A percentile compares a stretch with the other conserved stretches of the same genome.
These are phyloP conservation scores for Pemphredon lugubris DNA, from an alignment of 2,888 invertebrate genomes.

Conservation along the genomic window DNA sequence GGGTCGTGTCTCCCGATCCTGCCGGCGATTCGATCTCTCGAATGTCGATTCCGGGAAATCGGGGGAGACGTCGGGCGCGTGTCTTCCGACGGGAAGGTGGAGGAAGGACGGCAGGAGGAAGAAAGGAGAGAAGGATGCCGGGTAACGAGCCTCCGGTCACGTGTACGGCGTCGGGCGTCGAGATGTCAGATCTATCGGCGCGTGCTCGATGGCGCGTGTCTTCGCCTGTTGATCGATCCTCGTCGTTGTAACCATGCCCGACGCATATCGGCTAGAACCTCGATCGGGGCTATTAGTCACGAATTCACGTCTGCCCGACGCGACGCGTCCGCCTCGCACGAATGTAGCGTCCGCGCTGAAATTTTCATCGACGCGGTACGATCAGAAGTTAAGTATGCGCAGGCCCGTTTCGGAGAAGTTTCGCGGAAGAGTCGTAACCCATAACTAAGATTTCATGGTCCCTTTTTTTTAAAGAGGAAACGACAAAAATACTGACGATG, in stretches of 20 bases:
- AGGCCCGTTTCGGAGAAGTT: no score
- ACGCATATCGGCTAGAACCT: constrained; percentile 24
- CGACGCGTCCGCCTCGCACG: no score
- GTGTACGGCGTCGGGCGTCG: constrained; percentile 70
- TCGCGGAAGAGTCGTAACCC: no score
- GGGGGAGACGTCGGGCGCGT: constrained; percentile 71
- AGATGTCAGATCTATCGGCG: constrained; percentile 73
- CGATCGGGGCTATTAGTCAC: constrained; percentile 51
- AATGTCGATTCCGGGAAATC: constrained; percentile 69
- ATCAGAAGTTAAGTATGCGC: no score
- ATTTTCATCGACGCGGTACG: no score
- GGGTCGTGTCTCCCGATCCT: constrained; percentile 60
- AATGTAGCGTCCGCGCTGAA: no score
- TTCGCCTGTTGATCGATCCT: constrained; percentile 68
- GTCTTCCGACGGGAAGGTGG: constrained; percentile 71
- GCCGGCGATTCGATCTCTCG: constrained; percentile 60
- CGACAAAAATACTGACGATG: constrained; percentile 7
- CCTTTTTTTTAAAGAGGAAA: no score
- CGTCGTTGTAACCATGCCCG: constrained; percentile 20
- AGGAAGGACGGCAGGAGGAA: constrained; percentile 34
- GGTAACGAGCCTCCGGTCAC: constrained; percentile 75
- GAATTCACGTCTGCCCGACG: constrained; percentile 40
- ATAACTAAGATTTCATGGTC: no score
- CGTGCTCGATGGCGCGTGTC: constrained; percentile 74
- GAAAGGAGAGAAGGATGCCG: constrained; percentile 54